A percentile compares a stretch with the other conserved stretches of the same genome.
These are phyloP conservation scores for Cacoxenus indagator DNA, from an alignment of 2,888 invertebrate species.

Conservation along the genomic window DNA sequence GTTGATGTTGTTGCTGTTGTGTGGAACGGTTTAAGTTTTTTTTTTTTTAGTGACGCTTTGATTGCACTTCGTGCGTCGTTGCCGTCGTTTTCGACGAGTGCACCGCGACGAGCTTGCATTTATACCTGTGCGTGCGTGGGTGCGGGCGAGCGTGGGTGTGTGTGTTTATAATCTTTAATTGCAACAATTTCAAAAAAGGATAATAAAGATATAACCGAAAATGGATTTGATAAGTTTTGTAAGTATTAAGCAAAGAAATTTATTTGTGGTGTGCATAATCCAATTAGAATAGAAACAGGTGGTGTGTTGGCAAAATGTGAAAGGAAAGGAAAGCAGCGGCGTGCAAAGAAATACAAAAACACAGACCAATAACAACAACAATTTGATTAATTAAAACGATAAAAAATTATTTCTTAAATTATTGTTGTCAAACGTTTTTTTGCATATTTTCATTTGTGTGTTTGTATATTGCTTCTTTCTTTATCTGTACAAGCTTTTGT, in stretches of 20 bases:
- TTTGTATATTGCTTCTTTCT: conserved; percentile 19
- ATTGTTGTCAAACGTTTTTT: conserved; percentile 21
- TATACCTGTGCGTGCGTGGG: background rate
- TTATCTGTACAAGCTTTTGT: conserved; percentile 50
- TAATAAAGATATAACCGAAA: background rate
- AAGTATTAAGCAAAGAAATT: conserved; percentile 42
- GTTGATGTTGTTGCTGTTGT: background rate
- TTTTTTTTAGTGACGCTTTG: background rate
- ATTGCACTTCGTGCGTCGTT: background rate
- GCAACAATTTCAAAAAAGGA: conserved; percentile 5
- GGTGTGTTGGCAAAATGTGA: too few relatives aligned
- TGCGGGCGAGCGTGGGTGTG: background rate
- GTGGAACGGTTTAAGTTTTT: background rate
- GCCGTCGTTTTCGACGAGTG: background rate
- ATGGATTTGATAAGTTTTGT: conserved; percentile 46
- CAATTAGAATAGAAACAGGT: too few relatives aligned
- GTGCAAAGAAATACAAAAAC: background rate
- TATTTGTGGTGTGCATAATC: background rate
- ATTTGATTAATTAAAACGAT: background rate
- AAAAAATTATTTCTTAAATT: conserved; percentile 22
- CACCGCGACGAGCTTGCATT: background rate
- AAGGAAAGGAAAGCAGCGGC: too few relatives aligned
- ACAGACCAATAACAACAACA: too few relatives aligned
- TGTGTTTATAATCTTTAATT: conserved; percentile 6
- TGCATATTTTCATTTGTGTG: conserved; percentile 16